Percentiles rank a stretch among this genome's conserved stretches.
Evolutionary conservation across 2,888 invertebrate species (phyloP).

Genomic region (Synanthedon vespiformis): DNA sequence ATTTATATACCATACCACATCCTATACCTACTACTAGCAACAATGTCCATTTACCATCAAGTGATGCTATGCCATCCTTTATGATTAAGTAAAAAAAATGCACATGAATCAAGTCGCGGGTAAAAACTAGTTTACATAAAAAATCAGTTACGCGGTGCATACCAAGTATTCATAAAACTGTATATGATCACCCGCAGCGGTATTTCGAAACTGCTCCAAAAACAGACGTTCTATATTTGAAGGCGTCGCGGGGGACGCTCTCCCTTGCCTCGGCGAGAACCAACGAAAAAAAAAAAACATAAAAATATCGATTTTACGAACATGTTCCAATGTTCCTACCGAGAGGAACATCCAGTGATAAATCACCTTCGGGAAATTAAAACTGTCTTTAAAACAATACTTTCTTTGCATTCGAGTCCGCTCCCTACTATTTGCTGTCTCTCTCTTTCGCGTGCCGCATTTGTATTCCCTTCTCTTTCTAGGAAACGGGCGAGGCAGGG

Average conservation of each 20-base stretch:
- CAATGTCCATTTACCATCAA: too few relatives aligned
- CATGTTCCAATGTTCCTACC: conserved; percentile 26
- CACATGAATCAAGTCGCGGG: too few relatives aligned
- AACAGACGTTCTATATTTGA: conserved; percentile 58
- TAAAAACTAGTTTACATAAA: too few relatives aligned
- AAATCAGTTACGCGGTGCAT: neutral
- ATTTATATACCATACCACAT: too few relatives aligned
- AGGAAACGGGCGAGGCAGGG: conserved; percentile 8
- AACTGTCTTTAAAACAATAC: conserved; percentile 69
- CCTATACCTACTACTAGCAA: too few relatives aligned
- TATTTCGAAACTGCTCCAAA: conserved; percentile 44
- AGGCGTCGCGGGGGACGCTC: conserved; percentile 51
- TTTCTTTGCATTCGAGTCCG: conserved; percentile 41
- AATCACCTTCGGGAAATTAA: conserved; percentile 72
- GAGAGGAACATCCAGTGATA: conserved; percentile 47
- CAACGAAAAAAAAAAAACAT: conserved; percentile 18
- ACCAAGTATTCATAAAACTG: conserved; percentile 15
- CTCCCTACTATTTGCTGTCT: conserved; percentile 20
- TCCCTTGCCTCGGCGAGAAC: conserved; percentile 24
- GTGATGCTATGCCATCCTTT: too few relatives aligned
- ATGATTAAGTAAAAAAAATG: too few relatives aligned
- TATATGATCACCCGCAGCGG: conserved; percentile 57
- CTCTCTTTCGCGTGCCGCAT: conserved; percentile 10
- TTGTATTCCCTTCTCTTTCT: conserved; percentile 12
- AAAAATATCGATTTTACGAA: conserved; percentile 37